Evolutionary conservation across 2,888 invertebrate species (phyloP).

Genomic region (Priapulus caudatus): DNA sequence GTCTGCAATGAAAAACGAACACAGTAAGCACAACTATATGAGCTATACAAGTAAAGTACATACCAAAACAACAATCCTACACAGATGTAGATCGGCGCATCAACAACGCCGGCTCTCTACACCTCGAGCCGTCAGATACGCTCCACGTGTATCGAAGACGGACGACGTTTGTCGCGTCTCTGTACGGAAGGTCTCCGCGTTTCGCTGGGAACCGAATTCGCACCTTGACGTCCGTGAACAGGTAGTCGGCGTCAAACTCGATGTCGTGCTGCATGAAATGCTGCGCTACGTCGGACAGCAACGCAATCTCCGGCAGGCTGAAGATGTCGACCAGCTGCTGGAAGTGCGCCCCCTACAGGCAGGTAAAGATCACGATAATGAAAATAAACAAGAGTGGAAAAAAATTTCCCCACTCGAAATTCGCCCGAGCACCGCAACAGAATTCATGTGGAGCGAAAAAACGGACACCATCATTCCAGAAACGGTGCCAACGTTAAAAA

Average conservation of each 20-base stretch:
- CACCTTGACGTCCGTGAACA: constrained; percentile 87
- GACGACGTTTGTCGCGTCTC: no score
- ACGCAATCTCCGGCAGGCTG: constrained; percentile 88
- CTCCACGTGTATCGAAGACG: no score
- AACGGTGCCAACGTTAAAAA: no score
- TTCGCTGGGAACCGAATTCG: no score
- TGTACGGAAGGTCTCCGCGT: no score
- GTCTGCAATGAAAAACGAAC: constrained; percentile 47
- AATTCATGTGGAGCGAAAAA: neutral
- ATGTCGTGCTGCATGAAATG: constrained; percentile 78
- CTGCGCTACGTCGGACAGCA: constrained; percentile 75
- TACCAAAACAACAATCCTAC: no score
- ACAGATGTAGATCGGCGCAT: no score
- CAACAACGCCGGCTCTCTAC: no score
- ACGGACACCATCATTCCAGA: no score
- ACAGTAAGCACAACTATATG: neutral
- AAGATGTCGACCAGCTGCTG: constrained; percentile 90
- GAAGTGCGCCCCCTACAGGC: constrained; percentile 67
- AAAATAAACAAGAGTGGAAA: neutral
- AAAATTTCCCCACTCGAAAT: neutral
- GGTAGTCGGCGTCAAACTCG: constrained; percentile 85
- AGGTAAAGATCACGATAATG: constrained; percentile 58
- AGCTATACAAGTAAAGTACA: no score
- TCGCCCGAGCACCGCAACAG: neutral
- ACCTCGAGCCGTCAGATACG: no score